Conservation (phyloP, 1,140 invertebrate genomes). For the Drosophila quadrilineata region DNA sequence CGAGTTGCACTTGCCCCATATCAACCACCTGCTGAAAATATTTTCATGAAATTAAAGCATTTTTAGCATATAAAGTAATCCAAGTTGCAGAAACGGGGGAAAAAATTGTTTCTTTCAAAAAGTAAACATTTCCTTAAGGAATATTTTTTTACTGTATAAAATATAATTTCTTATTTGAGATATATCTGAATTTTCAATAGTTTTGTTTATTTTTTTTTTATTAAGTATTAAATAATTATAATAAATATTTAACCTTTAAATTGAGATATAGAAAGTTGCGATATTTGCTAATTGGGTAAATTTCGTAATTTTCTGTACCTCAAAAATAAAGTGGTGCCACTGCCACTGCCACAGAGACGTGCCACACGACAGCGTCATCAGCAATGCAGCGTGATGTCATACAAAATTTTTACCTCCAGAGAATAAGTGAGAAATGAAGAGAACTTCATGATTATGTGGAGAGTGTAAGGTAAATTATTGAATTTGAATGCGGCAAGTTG, state of each 20-base stretch:
- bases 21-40: neutral
- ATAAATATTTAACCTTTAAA: too few species aligned
- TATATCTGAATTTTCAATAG: too few species aligned
- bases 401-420: constrained; percentile 8
- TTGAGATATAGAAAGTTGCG: too few species aligned
- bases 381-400: constrained; percentile 28
- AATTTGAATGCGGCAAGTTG: constrained; percentile 54
- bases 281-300: too few species aligned
- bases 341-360: neutral
- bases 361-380: constrained; percentile 28
- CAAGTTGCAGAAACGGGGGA: too few species aligned
- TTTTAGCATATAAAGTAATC: too few species aligned
- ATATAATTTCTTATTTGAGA: neutral
- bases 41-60: neutral
- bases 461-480: constrained; percentile 47
- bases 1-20: neutral
- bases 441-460: constrained; percentile 48
- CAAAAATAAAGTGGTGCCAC: too few species aligned
- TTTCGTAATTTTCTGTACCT: too few species aligned
- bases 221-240: too few species aligned
- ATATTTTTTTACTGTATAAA: too few species aligned
- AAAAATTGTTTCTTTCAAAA: too few species aligned
- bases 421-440: constrained; percentile 41
- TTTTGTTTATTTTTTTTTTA: too few species aligned
- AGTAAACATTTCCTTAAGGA: neutral